phyloP scores from a whole-genome alignment of 2,888 invertebrate species.

The Slavum lentiscoides region DNA sequence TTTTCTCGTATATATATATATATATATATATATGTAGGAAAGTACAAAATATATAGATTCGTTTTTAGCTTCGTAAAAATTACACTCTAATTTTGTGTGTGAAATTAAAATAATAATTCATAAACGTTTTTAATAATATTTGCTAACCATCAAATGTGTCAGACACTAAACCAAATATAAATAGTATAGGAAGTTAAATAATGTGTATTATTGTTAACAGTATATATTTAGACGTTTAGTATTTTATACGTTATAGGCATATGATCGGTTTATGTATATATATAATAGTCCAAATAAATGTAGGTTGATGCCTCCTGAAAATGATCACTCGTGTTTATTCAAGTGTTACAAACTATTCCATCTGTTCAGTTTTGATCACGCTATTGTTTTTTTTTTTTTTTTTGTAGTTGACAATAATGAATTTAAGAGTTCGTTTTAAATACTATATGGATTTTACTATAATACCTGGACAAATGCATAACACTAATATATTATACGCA shows the following conservation, averaged over 20 bases:
- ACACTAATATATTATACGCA: background rate
- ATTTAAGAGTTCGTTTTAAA: background rate
- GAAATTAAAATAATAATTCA: background rate
- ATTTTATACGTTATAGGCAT: background rate
- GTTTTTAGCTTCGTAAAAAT: background rate
- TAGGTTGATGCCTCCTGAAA: background rate
- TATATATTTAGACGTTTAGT: background rate
- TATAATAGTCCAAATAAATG: background rate
- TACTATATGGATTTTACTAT: background rate
- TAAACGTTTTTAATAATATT: background rate
- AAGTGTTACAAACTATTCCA: slow-evolving; percentile 44
- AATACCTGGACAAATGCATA: background rate
- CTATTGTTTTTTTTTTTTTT: background rate
- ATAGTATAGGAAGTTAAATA: background rate
- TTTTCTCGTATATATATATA: no score
- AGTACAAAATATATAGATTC: background rate
- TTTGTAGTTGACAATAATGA: background rate
- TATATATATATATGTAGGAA: background rate
- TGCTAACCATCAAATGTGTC: background rate
- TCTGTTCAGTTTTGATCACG: slow-evolving; percentile 25
- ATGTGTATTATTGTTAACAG: background rate
- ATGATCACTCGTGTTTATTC: slow-evolving; percentile 43
- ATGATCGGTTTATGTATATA: background rate
- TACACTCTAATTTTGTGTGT: no score
- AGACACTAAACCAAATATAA: background rate